phyloP scores from a whole-genome alignment of 2,888 invertebrate species.

The Clepsis dumicolana region DNA sequence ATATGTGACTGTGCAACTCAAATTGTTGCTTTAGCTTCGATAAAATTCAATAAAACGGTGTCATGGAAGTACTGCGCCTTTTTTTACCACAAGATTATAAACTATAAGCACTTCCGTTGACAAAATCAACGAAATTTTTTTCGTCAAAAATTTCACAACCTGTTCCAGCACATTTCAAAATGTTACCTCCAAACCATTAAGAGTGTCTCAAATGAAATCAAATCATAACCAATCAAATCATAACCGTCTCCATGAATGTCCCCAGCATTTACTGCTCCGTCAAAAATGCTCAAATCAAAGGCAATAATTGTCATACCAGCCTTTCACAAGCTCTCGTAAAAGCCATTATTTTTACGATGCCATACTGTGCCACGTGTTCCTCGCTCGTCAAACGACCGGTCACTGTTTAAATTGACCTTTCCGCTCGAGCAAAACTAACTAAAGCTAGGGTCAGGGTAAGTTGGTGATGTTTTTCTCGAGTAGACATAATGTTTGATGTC shows the following conservation, averaged over 20 bases:
- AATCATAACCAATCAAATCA: background rate
- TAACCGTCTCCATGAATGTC: background rate
- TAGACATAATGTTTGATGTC: conserved; percentile 34
- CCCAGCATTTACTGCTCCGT: conserved; percentile 1
- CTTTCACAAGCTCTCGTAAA: conserved; percentile 42
- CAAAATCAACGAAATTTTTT: too few species aligned
- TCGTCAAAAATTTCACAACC: too few species aligned
- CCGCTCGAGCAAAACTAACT: background rate
- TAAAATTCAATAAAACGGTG: too few species aligned
- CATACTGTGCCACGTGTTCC: conserved; percentile 46
- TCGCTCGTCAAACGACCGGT: conserved; percentile 44
- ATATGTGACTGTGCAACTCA: too few species aligned
- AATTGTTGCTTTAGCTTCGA: too few species aligned
- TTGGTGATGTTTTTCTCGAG: conserved; percentile 17
- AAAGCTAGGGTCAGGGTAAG: background rate
- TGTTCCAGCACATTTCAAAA: too few species aligned
- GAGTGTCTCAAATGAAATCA: too few species aligned
- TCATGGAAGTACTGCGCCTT: too few species aligned
- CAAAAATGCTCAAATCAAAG: conserved; percentile 41
- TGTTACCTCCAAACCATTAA: background rate
- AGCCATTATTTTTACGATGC: conserved; percentile 48
- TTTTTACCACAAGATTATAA: too few species aligned
- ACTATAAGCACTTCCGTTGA: too few species aligned
- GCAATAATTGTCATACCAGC: conserved; percentile 31
- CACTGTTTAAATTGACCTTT: conserved; percentile 31